These are phyloP conservation scores for Pachydiplax longipennis DNA, from an alignment of 2,888 invertebrate species.

Conservation along the genomic window DNA sequence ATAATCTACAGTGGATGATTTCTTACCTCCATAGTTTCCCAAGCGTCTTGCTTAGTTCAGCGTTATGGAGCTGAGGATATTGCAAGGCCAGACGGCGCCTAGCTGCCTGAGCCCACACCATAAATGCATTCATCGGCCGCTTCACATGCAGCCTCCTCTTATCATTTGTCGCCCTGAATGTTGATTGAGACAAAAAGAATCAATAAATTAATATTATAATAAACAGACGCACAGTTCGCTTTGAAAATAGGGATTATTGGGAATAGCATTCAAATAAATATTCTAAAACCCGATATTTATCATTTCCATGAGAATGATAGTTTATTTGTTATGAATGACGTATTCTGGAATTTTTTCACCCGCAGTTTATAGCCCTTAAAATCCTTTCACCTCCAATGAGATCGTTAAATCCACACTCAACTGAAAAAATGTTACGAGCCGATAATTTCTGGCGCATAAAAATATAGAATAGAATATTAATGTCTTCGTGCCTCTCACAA, in stretches of 20 bases:
- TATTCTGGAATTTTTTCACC: too few relatives aligned
- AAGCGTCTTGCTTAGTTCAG: slow-evolving; percentile 64
- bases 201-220: neutral
- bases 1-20: neutral
- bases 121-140: slow-evolving; percentile 66
- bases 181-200: neutral
- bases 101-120: slow-evolving; percentile 67
- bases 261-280: too few relatives aligned
- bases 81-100: slow-evolving; percentile 63
- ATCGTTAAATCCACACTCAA: neutral
- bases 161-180: slow-evolving; percentile 53
- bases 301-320: too few relatives aligned
- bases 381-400: neutral
- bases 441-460: too few relatives aligned
- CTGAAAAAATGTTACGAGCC: too few relatives aligned
- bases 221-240: neutral
- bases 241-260: neutral
- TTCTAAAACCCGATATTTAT: too few relatives aligned
- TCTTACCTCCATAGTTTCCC: slow-evolving; percentile 65
- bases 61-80: slow-evolving; percentile 65
- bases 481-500: too few relatives aligned
- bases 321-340: too few relatives aligned
- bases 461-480: too few relatives aligned
- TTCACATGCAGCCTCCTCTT: slow-evolving; percentile 63
- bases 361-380: neutral